Percentiles rank a stretch among this genome's conserved stretches.
Evolutionary conservation across 2,797 vertebrate genomes (phyloP).

Genomic region (Liasis olivaceus): DNA sequence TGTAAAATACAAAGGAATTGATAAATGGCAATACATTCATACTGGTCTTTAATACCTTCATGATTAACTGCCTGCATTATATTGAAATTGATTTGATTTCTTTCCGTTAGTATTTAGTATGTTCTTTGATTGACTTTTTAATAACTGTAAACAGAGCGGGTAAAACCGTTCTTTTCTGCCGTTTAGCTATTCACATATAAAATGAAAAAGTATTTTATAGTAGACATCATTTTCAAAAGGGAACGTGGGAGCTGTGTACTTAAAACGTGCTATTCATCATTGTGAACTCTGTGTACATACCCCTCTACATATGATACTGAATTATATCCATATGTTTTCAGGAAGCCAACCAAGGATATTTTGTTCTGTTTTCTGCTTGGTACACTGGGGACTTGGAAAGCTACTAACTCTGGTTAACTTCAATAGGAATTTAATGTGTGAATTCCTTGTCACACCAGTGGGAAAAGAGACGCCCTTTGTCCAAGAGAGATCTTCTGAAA

Average conservation of each 20-base stretch:
- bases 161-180: conserved; percentile 36
- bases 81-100: background rate
- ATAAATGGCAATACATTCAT: background rate
- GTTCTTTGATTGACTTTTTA: conserved; percentile 1
- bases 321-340: conserved; percentile 18
- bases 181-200: conserved; percentile 13
- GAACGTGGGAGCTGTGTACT: conserved; percentile 15
- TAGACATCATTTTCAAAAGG: conserved; percentile 41
- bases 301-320: conserved; percentile 46
- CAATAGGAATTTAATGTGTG: conserved; percentile 45
- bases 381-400: conserved; percentile 14
- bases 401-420: conserved; percentile 44
- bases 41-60: background rate
- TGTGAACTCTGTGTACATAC: background rate
- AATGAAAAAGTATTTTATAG: conserved; percentile 29
- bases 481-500: conserved; percentile 63
- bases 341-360: conserved; percentile 27
- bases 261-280: conserved; percentile 42
- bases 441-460: conserved; percentile 31
- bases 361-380: conserved; percentile 9
- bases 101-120: background rate
- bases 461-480: conserved; percentile 60
- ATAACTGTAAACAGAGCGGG: conserved; percentile 35
- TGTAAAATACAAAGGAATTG: background rate
- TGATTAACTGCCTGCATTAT: background rate